A percentile compares a stretch with the other conserved stretches of the same genome.
Evolutionary conservation across 2,113 vertebrate genomes (phyloP).

Genomic region (Cephalopterus ornatus): DNA sequence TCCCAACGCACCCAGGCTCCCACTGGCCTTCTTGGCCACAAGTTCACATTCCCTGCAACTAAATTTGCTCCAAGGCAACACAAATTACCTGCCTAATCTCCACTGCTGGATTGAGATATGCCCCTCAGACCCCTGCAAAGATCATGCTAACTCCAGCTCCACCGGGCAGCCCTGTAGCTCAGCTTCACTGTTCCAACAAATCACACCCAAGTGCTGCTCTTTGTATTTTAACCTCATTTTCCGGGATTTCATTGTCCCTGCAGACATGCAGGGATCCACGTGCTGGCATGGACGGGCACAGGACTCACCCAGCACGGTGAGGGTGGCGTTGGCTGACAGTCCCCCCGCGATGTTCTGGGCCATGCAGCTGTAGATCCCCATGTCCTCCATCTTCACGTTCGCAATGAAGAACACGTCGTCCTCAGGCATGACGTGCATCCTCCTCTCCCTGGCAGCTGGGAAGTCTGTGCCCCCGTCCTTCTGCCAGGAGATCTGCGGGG

Average conservation of each 20-base stretch:
- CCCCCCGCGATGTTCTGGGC: constrained; percentile 79
- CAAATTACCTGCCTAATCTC: neutral
- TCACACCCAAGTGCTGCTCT: neutral
- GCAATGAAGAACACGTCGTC: constrained; percentile 85
- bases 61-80: neutral
- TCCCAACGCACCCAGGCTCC: neutral
- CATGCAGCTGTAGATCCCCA: constrained; percentile 84
- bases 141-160: neutral
- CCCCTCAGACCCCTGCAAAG: neutral
- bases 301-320: constrained; percentile 76
- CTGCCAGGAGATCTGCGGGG: constrained; percentile 84
- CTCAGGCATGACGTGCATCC: constrained; percentile 85
- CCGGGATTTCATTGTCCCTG: neutral
- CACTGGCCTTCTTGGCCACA: neutral
- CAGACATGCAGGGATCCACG: neutral
- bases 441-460: constrained; percentile 82
- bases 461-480: constrained; percentile 85
- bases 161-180: neutral
- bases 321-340: constrained; percentile 78
- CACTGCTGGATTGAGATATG: neutral
- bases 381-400: constrained; percentile 83
- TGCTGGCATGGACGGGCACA: neutral
- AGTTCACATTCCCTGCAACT: neutral
- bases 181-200: neutral
- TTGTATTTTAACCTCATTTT: neutral